Percentiles rank a stretch among this genome's conserved stretches.
phyloP scores from a whole-genome alignment of 2,113 vertebrate genomes.

The Irena cyanogastra region DNA sequence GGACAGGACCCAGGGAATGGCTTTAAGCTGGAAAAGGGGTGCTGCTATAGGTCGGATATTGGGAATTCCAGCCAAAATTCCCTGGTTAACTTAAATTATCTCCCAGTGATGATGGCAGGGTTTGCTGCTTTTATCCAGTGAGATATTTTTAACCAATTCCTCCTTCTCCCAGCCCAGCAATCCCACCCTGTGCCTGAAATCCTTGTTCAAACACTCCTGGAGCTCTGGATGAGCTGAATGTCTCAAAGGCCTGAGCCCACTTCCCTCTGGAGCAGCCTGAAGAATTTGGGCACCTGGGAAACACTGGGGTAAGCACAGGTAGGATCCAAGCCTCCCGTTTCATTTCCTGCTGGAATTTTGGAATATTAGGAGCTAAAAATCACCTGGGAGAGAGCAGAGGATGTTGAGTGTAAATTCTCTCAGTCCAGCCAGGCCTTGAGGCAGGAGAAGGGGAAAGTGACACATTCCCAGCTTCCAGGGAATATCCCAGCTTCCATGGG shows the following conservation, averaged over 20 bases:
- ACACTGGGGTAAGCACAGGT: not conserved
- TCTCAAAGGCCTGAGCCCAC: accelerated
- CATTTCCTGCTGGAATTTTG: not conserved
- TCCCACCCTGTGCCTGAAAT: not conserved
- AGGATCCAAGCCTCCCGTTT: not conserved
- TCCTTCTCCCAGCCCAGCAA: not conserved
- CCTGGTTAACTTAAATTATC: not conserved
- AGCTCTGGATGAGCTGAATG: not conserved
- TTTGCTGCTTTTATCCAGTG: not conserved
- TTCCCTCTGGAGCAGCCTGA: not conserved
- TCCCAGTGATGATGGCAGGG: accelerated
- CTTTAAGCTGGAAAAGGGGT: accelerated
- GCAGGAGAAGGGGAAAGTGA: not conserved
- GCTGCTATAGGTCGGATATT: not conserved
- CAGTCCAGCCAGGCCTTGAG: not conserved
- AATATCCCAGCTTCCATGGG: not conserved
- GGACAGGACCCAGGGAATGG: not conserved
- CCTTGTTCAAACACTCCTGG: not conserved
- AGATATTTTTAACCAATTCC: not conserved
- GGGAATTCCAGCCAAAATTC: not conserved
- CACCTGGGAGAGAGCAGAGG: not conserved
- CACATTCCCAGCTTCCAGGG: not conserved
- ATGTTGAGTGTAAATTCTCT: accelerated
- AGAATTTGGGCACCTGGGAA: not conserved
- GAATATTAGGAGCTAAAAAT: not conserved